Evolutionary conservation across 2,888 invertebrate genomes (phyloP), one percentile per base, ranked within the genome.

Genomic region (Furcula furcula): DNA sequence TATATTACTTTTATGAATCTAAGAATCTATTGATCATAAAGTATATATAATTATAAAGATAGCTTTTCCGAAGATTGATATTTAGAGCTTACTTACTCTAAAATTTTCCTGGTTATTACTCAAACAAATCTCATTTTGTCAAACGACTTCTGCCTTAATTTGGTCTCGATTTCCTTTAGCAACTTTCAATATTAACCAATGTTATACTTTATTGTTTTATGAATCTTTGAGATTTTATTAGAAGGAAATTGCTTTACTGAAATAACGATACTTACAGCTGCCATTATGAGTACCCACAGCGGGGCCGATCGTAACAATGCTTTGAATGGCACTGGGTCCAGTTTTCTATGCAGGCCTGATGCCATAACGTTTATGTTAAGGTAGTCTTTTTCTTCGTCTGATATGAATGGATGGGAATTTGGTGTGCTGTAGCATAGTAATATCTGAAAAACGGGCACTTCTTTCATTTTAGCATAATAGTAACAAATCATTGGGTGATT

Each of bases 221-320:
- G 19, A 16, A 22, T 21, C 18, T 31, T n/a, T 25, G 11, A 7
- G 9, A 32, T 33, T 29, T 12, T 16, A 26, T 20, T 42, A 20
- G n/a, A 31, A 23, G 22, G 16, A 31, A 29, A 31, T 39, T 36
- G 21, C 20, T 25, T 34, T 33, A 29, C 7, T 31, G 18, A 28
- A 30, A 37, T 30, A 34, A 35, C 16, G 2, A 29, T 44, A 77
- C 90, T 89, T 65, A 89, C 88, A 51, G 94, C 94, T 29, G 94
- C 94, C 12, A 90, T 78, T 4, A 94, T 87, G n/a, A 95, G 71
- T 0, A 93, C 93, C 90, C 94, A 92, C 42, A 95, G 72, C 0
- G 93, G 92, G 3, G 82, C 67, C 2, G 92, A 94, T 11, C 90
- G 91, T 4, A 94, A 63, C 30, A 95, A 89, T 0, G 90, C 89